A percentile compares a stretch with the other conserved stretches of the same genome.
Evolutionary conservation across 2,888 invertebrate genomes (phyloP).

Genomic region (Athalia cordata): DNA sequence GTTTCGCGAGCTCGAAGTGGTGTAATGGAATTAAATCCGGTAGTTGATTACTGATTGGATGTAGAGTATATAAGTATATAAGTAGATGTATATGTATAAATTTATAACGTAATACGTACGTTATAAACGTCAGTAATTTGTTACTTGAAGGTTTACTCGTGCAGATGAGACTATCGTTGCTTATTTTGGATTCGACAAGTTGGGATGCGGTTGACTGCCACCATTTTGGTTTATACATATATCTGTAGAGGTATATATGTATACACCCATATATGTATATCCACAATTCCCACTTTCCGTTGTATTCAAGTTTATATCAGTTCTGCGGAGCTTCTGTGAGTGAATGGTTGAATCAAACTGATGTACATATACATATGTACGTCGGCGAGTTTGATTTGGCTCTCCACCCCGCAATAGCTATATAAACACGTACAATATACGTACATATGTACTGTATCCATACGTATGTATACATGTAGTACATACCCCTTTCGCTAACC

Average conservation of each 20-base stretch:
- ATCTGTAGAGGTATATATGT: no score
- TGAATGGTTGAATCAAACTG: slow-evolving; percentile 26
- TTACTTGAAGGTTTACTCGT: not conserved
- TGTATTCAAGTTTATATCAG: slow-evolving; percentile 20
- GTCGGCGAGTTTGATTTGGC: slow-evolving; percentile 5
- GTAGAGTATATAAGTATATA: no score
- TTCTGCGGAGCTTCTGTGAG: not conserved
- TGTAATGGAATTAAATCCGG: no score
- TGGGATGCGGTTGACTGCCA: slow-evolving; percentile 24
- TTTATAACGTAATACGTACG: no score
- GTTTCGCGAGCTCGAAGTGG: no score
- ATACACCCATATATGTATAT: no score
- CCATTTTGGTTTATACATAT: not conserved
- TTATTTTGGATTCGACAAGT: slow-evolving; percentile 21
- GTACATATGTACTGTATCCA: no score
- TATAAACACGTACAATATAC: no score
- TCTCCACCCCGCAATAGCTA: no score
- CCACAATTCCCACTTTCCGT: slow-evolving; percentile 5
- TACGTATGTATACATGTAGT: no score
- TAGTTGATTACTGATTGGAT: no score
- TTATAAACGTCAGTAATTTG: slow-evolving; percentile 22
- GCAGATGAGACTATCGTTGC: not conserved
- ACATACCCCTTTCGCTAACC: not conserved
- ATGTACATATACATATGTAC: not conserved
- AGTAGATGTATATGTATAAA: no score